Evolutionary conservation across 1,140 invertebrate genomes (phyloP), one percentile per base, ranked within the genome.

Genomic region (Pseudomyrmex dendroicus): DNA sequence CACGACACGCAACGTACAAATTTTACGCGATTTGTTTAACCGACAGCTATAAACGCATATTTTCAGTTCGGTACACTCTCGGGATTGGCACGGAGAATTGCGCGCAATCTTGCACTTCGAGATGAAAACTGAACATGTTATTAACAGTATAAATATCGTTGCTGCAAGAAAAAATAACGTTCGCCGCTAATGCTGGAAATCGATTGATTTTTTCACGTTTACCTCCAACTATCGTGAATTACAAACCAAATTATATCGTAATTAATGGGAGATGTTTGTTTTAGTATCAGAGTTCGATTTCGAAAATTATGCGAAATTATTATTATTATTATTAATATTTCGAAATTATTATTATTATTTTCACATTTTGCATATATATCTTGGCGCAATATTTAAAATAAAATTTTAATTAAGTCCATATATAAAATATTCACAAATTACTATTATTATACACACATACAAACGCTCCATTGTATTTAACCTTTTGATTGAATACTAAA

Each of bases 401-500:
- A 35, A 35, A 22, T 9, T 77, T 77, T 54, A 54, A 54, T 77
- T 52, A 77, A 9, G 20, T 17, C 12, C 10, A 50, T 44, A 50
- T 44, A 46, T 52, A 67, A 44, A 77, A 66, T 35, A 56, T 66
- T 67, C 9, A 54, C 20, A 13, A 77, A 44, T 35, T 67, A 67
- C 64, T 35, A 15, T 7, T 15, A 54, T 54, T 20, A 66, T 25
- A 56, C 20, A 52, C 20, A 20, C 20, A 20, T 0, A 20, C 48
- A 61, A 66, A 52, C n/a, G 61, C n/a, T 22, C 13, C 8, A 77
- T n/a, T 56, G 61, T 54, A 22, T 25, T 66, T n/a, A 66, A n/a
- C n/a, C 44, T 67, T 67, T 54, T 52, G 8, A 67, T 66, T 66
- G 12, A 54, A 56, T 77, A 67, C 59, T 77, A 67, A 77, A 66